phyloP scores from a whole-genome alignment of 2,113 vertebrate genomes.

The Columba livia region DNA sequence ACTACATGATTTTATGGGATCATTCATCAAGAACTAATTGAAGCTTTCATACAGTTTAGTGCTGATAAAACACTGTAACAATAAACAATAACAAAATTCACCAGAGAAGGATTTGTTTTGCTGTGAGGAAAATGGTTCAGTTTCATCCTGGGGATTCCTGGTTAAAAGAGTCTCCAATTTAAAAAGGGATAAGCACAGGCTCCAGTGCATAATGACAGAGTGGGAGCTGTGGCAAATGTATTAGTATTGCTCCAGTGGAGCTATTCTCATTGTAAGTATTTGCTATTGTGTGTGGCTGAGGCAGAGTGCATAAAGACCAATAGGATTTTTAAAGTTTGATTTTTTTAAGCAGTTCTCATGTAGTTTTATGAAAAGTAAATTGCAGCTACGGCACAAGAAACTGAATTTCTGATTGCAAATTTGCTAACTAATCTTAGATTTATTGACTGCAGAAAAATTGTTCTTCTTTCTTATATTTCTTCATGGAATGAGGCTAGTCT shows the following conservation, averaged over 20 bases:
- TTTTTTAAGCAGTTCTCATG: conserved; percentile 53
- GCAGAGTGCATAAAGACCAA: conserved; percentile 86
- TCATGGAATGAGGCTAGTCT: not conserved
- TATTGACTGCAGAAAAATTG: not conserved
- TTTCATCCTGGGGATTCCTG: conserved; percentile 84
- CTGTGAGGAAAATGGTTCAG: conserved; percentile 81
- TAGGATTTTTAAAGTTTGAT: conserved; percentile 73
- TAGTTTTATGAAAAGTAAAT: conserved; percentile 66
- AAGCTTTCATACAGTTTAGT: conserved; percentile 94
- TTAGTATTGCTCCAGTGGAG: conserved; percentile 93
- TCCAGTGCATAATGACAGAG: conserved; percentile 83
- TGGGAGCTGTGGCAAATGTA: conserved; percentile 86
- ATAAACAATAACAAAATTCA: conserved; percentile 89
- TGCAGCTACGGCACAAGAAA: not conserved
- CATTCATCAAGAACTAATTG: conserved; percentile 99
- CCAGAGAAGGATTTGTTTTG: conserved; percentile 86
- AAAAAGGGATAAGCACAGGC: conserved; percentile 80
- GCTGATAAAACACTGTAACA: conserved; percentile 92
- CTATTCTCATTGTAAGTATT: conserved; percentile 85
- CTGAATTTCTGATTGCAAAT: conserved; percentile 32
- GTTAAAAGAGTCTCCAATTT: conserved; percentile 82
- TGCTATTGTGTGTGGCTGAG: conserved; percentile 88
- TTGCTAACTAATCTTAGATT: not conserved
- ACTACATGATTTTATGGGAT: conserved; percentile 93
- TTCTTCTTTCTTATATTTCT: not conserved